Evolutionary conservation across 1,140 invertebrate species (phyloP).

Genomic region (Babylonia areolata): DNA sequence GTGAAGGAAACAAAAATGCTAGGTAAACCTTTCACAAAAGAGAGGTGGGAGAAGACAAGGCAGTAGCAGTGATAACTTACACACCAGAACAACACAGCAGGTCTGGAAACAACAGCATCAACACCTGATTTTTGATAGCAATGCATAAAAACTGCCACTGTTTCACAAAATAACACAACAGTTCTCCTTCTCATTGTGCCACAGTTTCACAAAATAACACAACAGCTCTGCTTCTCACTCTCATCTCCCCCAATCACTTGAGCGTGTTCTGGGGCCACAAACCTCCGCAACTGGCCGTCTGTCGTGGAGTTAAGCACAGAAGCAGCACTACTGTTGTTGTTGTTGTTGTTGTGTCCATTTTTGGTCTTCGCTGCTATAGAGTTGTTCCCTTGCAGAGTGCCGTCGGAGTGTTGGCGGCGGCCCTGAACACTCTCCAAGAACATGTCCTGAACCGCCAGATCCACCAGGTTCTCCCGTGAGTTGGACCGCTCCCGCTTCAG

Average conservation of each 20-base stretch:
- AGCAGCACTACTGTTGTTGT: too few relatives aligned
- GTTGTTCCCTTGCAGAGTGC: neutral
- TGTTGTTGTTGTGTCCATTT: constrained; percentile 59
- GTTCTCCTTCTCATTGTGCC: too few relatives aligned
- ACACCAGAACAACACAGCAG: too few relatives aligned
- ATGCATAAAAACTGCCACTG: too few relatives aligned
- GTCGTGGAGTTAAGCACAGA: neutral
- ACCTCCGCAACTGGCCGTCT: constrained; percentile 52
- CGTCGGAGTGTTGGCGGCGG: neutral
- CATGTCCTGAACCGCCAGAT: constrained; percentile 61
- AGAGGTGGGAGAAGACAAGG: too few relatives aligned
- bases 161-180: neutral
- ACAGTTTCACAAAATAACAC: constrained; percentile 59
- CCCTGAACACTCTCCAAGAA: constrained; percentile 56
- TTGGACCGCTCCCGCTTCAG: constrained; percentile 55
- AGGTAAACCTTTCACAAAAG: too few relatives aligned
- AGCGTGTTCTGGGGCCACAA: constrained; percentile 48
- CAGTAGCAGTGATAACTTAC: too few relatives aligned
- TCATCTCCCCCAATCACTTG: constrained; percentile 55
- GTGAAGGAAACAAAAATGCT: too few relatives aligned
- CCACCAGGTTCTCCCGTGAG: constrained; percentile 48
- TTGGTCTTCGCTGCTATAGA: constrained; percentile 37
- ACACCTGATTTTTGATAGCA: too few relatives aligned
- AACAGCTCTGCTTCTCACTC: constrained; percentile 62
- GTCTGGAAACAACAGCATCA: too few relatives aligned